These are phyloP conservation scores for Sander vitreus DNA, from an alignment of 2,113 vertebrate genomes.

Conservation along the genomic window DNA sequence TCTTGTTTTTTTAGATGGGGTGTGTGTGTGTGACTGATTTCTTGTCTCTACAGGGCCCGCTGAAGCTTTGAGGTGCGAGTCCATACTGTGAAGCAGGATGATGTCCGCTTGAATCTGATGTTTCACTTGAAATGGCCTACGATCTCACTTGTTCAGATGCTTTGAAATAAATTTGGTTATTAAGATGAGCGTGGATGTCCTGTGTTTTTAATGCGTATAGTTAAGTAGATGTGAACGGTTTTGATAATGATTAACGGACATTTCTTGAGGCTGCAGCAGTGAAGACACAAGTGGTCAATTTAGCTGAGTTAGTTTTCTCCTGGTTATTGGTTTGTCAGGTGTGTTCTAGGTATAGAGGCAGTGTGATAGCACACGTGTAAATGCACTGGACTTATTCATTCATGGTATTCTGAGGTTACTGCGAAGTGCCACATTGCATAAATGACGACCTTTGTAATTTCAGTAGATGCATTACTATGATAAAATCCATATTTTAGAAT, in stretches of 20 bases:
- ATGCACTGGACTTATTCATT: not conserved
- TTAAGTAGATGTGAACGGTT: not conserved
- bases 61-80: constrained; percentile 51
- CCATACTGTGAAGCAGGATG: constrained; percentile 30
- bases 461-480: not conserved
- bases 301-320: too few relatives aligned
- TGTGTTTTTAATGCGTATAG: not conserved
- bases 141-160: constrained; percentile 44
- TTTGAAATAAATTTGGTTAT: constrained; percentile 78
- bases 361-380: not conserved
- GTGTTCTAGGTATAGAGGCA: not conserved
- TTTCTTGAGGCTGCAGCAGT: not conserved
- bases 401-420: not conserved
- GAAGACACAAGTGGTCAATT: not conserved
- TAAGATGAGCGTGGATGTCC: constrained; percentile 33
- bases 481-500: not conserved
- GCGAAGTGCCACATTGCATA: not conserved
- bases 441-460: too few relatives aligned
- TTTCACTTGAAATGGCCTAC: constrained; percentile 31
- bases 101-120: not conserved
- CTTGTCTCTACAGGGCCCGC: constrained; percentile 40
- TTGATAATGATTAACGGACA: not conserved
- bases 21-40: not conserved
- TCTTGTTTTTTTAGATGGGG: not conserved
- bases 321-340: not conserved